A percentile compares a stretch with the other conserved stretches of the same genome.
Conservation (phyloP, 1,140 invertebrate species). For the Drosophila serrata region DNA sequence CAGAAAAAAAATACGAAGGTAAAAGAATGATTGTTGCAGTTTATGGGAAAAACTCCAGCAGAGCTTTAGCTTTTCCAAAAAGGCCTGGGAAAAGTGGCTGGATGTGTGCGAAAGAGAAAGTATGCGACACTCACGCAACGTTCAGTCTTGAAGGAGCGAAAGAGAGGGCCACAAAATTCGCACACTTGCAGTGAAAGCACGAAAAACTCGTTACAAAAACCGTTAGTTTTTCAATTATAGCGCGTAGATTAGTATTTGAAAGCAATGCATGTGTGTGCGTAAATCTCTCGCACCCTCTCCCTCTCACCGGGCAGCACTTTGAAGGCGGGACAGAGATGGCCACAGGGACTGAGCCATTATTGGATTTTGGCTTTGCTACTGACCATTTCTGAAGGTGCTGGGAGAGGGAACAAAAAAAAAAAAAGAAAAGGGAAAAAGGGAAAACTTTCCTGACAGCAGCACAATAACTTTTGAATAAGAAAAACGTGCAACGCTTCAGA, state of each 20-base stretch:
- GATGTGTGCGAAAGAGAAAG: slow-evolving; percentile 53
- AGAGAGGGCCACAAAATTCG: slow-evolving; percentile 35
- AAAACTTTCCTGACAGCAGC: slow-evolving; percentile 68
- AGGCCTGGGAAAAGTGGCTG: slow-evolving; percentile 29
- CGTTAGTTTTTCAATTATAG: slow-evolving; percentile 83
- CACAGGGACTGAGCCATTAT: slow-evolving; percentile 58
- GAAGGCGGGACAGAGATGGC: slow-evolving; percentile 20
- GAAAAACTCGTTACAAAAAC: slow-evolving; percentile 83
- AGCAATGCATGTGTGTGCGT: slow-evolving; percentile 68
- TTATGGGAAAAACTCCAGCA: slow-evolving; percentile 62
- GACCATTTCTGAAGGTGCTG: slow-evolving; percentile 60
- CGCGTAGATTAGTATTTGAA: slow-evolving; percentile 83
- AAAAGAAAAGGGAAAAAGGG: slow-evolving; percentile 10
- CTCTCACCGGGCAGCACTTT: neutral
- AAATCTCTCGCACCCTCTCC: slow-evolving; percentile 44
- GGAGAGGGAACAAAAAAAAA: neutral
- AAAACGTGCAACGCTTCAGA: slow-evolving; percentile 55
- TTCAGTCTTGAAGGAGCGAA: neutral
- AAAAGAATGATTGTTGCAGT: slow-evolving; percentile 71
- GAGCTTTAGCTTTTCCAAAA: slow-evolving; percentile 30
- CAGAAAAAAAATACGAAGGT: slow-evolving; percentile 7
- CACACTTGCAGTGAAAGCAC: slow-evolving; percentile 73
- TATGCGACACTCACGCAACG: slow-evolving; percentile 29
- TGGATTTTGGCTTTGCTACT: slow-evolving; percentile 63
- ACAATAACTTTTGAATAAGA: slow-evolving; percentile 78